These are phyloP conservation scores for Rhincodon typus DNA, from an alignment of 2,797 vertebrate genomes.

Conservation along the genomic window DNA sequence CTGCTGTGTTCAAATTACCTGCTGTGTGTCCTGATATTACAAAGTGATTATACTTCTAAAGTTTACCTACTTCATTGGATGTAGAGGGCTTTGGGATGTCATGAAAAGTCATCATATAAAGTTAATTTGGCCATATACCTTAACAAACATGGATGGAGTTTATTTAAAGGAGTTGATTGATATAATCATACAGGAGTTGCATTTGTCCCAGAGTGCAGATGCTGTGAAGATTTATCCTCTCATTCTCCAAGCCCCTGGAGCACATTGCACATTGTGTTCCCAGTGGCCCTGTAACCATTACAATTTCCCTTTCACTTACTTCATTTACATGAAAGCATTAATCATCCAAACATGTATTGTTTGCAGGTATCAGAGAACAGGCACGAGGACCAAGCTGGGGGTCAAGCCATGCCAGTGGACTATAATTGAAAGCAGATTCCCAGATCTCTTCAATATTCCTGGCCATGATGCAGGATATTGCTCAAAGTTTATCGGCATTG, in stretches of 20 bases:
- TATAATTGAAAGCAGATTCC: conserved; percentile 8
- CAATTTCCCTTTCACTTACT: neutral
- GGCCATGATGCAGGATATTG: neutral
- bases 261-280: neutral
- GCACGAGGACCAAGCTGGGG: neutral
- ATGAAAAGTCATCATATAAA: neutral
- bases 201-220: neutral
- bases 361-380: neutral
- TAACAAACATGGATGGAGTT: neutral
- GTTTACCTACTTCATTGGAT: neutral
- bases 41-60: neutral
- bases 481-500: neutral
- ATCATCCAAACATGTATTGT: neutral
- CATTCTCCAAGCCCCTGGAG: neutral
- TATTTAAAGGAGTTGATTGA: neutral
- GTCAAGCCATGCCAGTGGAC: neutral
- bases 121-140: neutral
- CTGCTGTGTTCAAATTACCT: neutral
- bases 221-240: neutral
- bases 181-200: neutral
- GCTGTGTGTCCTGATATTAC: neutral
- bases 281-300: neutral
- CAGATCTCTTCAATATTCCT: neutral
- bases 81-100: neutral
- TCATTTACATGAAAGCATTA: conserved; percentile 4